These are phyloP conservation scores for Galagoides demidoff DNA, from an alignment of 2,797 vertebrate genomes.

Conservation along the genomic window DNA sequence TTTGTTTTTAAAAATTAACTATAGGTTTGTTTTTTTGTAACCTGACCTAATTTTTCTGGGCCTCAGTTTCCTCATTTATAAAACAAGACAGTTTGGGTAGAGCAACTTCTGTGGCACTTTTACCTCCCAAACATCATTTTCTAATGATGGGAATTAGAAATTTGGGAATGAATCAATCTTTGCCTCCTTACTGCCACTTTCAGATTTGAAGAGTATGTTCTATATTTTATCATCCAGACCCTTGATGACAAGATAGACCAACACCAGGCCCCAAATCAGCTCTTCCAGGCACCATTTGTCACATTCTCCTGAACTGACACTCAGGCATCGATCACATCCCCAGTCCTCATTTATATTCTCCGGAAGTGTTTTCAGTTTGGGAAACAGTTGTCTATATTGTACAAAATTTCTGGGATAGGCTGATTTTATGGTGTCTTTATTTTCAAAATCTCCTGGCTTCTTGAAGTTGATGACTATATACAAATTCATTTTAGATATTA, in stretches of 20 bases:
- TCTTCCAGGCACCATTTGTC: background rate
- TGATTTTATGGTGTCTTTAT: background rate
- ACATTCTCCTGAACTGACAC: background rate
- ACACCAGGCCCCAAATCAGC: background rate
- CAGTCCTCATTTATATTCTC: constrained; percentile 33
- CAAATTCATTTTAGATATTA: background rate
- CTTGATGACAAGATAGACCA: background rate
- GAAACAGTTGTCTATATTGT: background rate
- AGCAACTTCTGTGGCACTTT: background rate
- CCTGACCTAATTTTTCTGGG: background rate
- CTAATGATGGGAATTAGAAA: no score
- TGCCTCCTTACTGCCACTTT: background rate
- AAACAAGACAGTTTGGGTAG: background rate
- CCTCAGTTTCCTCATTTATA: background rate
- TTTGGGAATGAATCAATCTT: background rate
- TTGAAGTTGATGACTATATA: background rate
- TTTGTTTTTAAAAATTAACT: background rate
- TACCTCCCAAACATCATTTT: background rate
- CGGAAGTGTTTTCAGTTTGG: constrained; percentile 27
- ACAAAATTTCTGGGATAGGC: background rate
- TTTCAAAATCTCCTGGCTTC: background rate
- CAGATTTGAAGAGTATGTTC: background rate
- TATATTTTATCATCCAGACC: constrained; percentile 28
- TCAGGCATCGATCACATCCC: background rate
- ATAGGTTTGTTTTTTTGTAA: background rate